Base-by-base conservation (phyloP, 1,140 invertebrate genomes). In the Brachionus rubens region DNA sequence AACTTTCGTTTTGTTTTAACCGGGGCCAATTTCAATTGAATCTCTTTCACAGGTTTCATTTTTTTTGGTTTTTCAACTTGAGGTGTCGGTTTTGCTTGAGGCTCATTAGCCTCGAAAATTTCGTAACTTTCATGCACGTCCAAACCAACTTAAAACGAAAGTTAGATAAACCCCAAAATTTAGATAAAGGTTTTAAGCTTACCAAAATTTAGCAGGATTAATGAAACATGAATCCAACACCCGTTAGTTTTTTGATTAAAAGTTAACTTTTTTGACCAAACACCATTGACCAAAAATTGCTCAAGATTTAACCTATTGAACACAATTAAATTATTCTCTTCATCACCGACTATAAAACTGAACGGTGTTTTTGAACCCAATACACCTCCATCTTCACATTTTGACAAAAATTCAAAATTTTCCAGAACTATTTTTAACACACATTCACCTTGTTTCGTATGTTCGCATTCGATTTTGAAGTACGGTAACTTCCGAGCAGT, bases 181-280 rank as follows among this genome's bases (percentile, higher is more conserved):
- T n/a, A n/a, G n/a, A n/a, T n/a, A n/a, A n/a, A n/a, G n/a, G n/a
- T 36, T 16, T 59, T 48, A 19, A 21, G 19, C 10, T 19, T 59
- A 59, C 54, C 54, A 59, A 59, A 59, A 16, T 59, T 59, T 36
- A 36, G n/a, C 3, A 33, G 36, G 3, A 59, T n/a, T 1, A 59
- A 12, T 6, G 54, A 59, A 16, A 59, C 30, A 59, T 36, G 36
- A 30, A 59, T 3, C n/a, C n/a, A n/a, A 7, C 14, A 40, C 16
- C 54, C 54, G 21, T 59, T 59, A 7, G 36, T 59, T 10, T 36
- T 59, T 59, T 59, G 28, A 59, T 59, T 59, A 6, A 59, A 36
- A 33, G 19, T 19, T 36, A 59, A 33, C 16, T 33, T 3, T 4
- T n/a, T 59, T 16, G 54, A 36, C 54, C 54, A 59, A 33, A 36